Conservation (phyloP, 2,113 vertebrate genomes). For the Rhadina sibilatrix region DNA sequence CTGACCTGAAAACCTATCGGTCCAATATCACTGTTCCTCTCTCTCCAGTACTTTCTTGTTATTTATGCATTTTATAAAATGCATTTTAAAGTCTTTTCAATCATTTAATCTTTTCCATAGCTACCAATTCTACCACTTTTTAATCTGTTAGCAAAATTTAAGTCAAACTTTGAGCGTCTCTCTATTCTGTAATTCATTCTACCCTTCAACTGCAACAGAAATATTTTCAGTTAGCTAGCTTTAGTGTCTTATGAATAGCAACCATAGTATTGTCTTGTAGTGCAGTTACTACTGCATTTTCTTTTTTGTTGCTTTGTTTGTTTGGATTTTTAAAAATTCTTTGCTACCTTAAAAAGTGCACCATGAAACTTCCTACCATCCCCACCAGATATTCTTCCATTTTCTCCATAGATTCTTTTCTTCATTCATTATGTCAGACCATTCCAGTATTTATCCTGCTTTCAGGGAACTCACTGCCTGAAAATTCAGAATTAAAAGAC, state of each 20-base stretch:
- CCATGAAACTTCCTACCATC: not conserved
- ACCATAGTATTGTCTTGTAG: not conserved
- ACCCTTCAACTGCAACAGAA: not conserved
- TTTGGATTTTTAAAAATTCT: not conserved
- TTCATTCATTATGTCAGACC: not conserved
- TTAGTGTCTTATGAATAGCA: not conserved
- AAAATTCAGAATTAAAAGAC: not conserved
- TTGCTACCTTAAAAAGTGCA: not conserved
- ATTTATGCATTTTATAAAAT: too few relatives aligned
- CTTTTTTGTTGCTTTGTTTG: not conserved
- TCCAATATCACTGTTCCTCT: not conserved
- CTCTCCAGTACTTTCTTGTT: not conserved
- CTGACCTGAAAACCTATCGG: slow-evolving; percentile 6
- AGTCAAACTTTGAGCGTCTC: not conserved
- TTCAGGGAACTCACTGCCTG: not conserved
- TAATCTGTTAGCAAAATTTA: slow-evolving; percentile 1
- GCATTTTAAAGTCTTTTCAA: not conserved
- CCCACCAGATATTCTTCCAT: not conserved
- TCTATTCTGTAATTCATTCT: not conserved
- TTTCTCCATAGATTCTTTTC: not conserved
- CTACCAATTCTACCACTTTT: not conserved
- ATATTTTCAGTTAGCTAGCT: not conserved
- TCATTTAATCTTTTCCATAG: not conserved
- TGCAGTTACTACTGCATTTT: not conserved
- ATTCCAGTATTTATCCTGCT: not conserved